These are phyloP conservation scores for Dendroctonus ponderosae DNA, from an alignment of 1,140 invertebrate species.

Conservation along the genomic window DNA sequence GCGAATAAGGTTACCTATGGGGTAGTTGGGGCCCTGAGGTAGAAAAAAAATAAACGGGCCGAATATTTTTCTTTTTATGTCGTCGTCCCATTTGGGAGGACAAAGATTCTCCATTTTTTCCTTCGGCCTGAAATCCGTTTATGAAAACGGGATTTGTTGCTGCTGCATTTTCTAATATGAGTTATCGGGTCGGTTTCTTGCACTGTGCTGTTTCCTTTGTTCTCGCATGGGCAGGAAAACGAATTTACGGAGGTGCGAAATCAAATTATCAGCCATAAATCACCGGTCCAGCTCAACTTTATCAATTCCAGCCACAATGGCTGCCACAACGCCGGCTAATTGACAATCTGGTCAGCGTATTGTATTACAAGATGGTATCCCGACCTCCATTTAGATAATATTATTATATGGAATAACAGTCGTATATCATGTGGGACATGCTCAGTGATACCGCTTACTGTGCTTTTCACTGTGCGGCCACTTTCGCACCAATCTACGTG, in stretches of 20 bases:
- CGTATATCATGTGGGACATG: conserved; percentile 13
- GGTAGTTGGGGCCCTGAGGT: conserved; percentile 9
- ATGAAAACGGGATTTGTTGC: too few species aligned
- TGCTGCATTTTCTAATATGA: too few species aligned
- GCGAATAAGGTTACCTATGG: conserved; percentile 8
- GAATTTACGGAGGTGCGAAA: background rate
- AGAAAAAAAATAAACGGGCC: conserved; percentile 1
- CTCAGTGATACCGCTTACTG: too few species aligned
- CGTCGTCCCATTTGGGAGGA: too few species aligned
- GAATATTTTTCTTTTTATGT: conserved; percentile 1
- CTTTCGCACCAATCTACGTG: too few species aligned
- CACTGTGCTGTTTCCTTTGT: too few species aligned
- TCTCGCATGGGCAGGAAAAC: too few species aligned
- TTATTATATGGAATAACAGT: conserved; percentile 24
- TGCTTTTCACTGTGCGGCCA: too few species aligned
- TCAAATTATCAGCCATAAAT: conserved; percentile 7
- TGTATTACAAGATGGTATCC: conserved; percentile 29
- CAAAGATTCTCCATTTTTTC: too few species aligned
- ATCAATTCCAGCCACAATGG: conserved; percentile 17
- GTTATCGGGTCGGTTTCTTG: too few species aligned
- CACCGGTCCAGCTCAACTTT: conserved; percentile 1
- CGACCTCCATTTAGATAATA: conserved; percentile 28
- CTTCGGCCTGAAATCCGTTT: too few species aligned
- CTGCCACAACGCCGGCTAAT: conserved; percentile 17
- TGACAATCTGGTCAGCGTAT: conserved; percentile 26